Percentiles rank a stretch among this genome's conserved stretches.
Evolutionary conservation across 2,888 invertebrate genomes (phyloP).

Genomic region (Drosophila anceps): DNA sequence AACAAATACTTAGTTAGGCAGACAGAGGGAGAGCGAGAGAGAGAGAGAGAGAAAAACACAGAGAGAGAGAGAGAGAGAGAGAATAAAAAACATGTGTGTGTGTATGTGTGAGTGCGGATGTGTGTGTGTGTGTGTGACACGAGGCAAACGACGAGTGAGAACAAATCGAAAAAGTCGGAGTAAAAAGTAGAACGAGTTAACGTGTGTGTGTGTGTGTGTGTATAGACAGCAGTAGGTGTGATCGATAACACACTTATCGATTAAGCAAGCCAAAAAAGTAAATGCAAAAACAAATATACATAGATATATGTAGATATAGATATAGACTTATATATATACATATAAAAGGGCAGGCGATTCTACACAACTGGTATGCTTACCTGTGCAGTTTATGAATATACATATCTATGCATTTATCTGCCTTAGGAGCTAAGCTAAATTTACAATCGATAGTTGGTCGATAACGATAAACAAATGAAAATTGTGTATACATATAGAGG

Average conservation of each 20-base stretch:
- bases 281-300: not conserved
- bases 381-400: conserved; percentile 49
- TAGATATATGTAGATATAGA: too few relatives aligned
- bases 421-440: conserved; percentile 45
- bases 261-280: conserved; percentile 30
- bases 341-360: conserved; percentile 31
- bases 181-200: conserved; percentile 16
- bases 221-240: conserved; percentile 2
- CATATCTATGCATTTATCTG: conserved; percentile 26
- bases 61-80: conserved; percentile 12
- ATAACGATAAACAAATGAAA: conserved; percentile 1
- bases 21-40: conserved; percentile 3
- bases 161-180: conserved; percentile 12
- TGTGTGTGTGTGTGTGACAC: conserved; percentile 14
- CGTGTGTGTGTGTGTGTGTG: not conserved
- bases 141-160: conserved; percentile 40
- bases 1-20: conserved; percentile 42
- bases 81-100: conserved; percentile 6
- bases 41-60: conserved; percentile 23
- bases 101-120: conserved; percentile 27
- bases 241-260: conserved; percentile 31
- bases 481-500: not conserved
- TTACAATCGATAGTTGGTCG: conserved; percentile 21
- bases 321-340: too few relatives aligned
- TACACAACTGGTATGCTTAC: conserved; percentile 52